Percentiles rank a stretch among this genome's conserved stretches.
phyloP scores from a whole-genome alignment of 2,888 invertebrate species.

The Sipha maydis region DNA sequence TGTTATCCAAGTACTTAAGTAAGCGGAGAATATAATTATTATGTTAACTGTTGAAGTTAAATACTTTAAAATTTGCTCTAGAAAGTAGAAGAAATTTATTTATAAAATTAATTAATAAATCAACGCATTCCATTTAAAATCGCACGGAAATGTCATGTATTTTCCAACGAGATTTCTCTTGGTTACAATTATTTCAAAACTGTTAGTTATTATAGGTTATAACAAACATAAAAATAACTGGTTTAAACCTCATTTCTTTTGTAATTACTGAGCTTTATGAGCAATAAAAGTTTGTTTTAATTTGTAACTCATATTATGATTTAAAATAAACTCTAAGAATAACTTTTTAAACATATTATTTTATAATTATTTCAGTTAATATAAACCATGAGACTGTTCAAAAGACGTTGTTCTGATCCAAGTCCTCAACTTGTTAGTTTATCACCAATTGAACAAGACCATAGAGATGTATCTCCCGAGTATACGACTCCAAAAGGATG shows the following conservation, averaged over 20 bases:
- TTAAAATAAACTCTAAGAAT: not conserved
- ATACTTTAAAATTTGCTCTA: not conserved
- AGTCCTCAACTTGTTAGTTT: conserved; percentile 72
- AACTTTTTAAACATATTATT: not conserved
- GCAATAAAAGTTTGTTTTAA: not conserved
- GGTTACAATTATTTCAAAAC: conserved; percentile 28
- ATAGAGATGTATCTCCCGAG: conserved; percentile 63
- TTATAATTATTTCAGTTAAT: conserved; percentile 21
- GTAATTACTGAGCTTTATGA: not conserved
- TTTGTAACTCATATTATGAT: not conserved
- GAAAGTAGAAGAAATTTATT: conserved; percentile 37
- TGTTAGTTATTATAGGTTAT: too few relatives aligned
- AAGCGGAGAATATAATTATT: not conserved
- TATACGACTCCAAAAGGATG: conserved; percentile 63
- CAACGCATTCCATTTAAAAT: conserved; percentile 17
- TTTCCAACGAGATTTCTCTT: conserved; percentile 44
- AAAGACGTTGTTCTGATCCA: conserved; percentile 71
- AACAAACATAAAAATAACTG: conserved; percentile 20
- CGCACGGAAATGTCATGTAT: not conserved
- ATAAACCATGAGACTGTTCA: conserved; percentile 70
- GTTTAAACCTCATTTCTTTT: conserved; percentile 31
- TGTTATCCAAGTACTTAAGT: not conserved
- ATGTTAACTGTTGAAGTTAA: not conserved
- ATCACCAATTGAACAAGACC: conserved; percentile 67
- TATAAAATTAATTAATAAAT: conserved; percentile 19